Evolutionary conservation across 2,888 invertebrate genomes (phyloP), one percentile per base, ranked within the genome.

Genomic region (Hermaeophaga mercurialis): DNA sequence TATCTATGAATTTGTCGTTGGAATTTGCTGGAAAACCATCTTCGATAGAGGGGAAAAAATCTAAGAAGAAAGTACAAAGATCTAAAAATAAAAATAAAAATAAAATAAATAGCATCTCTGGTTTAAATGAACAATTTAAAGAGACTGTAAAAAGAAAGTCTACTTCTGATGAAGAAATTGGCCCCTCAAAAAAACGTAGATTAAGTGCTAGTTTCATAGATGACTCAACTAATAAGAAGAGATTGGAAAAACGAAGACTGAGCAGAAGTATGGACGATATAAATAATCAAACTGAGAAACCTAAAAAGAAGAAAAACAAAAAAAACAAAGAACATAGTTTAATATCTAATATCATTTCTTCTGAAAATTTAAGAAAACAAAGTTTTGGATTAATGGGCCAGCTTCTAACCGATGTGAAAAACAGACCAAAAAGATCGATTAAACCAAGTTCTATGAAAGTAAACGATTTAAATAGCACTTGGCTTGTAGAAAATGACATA

Each of bases 1-100:
- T 70, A 31, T 62, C 68, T 26, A 64, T 74, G 53, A 74, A 71
- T 61, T 56, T 75, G 3, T 73, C 73, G 1, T 47, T 75, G 6
- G 69, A 71, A 57, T 68, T 59, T 58, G 55, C 38, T 8, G 48
- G 48, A 26, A 34, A 34, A 18, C 36, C 31, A 8, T 44, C 44
- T 36, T 8, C 38, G 4, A 6, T 26, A n/a, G 24, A 7, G 24
- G n/a, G 24, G 19, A 12, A 26, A 11, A 41, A 18, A n/a, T 15
- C 15, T 2, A 19, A 18, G 22, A 26, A 22, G 11, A 36, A 3
- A n/a, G 18, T 12, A 4, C 19, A 19, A 15, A 31, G 14, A 19
- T 9, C 9, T 0, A 38, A 15, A 12, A 22, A 17, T 33, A 44
- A 56, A 28, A 56, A 33, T 9, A 50, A 12, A 3, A 33, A n/a